These are phyloP conservation scores for Myiagra hebetior DNA, from an alignment of 2,113 vertebrate genomes.

Conservation along the genomic window DNA sequence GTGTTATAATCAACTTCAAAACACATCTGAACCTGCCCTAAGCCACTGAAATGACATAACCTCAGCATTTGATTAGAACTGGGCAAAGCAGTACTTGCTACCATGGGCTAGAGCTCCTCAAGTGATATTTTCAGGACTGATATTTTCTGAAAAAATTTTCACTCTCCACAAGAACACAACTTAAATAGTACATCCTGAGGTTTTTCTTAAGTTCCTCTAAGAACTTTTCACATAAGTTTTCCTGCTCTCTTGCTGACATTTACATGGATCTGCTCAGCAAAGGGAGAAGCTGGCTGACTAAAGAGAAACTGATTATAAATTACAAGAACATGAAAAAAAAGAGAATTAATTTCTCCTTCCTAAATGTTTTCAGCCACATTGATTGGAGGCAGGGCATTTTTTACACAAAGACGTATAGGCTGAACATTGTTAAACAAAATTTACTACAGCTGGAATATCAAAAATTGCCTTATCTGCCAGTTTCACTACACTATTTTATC, in stretches of 20 bases:
- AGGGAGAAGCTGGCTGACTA: neutral
- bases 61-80: neutral
- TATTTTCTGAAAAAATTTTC: neutral
- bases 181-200: neutral
- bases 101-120: neutral
- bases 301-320: neutral
- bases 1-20: neutral
- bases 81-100: neutral
- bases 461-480: neutral
- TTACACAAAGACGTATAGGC: neutral
- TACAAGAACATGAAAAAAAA: neutral
- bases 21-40: neutral
- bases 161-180: neutral
- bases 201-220: neutral
- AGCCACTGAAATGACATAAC: neutral
- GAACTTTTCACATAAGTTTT: neutral
- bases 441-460: neutral
- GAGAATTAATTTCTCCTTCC: neutral
- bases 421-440: neutral
- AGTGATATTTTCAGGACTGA: neutral
- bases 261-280: neutral
- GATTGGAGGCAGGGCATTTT: neutral
- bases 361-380: neutral
- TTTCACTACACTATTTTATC: neutral
- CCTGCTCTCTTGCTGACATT: neutral